Base-by-base conservation (phyloP, 2,797 vertebrate species). In the Dallia pectoralis region DNA sequence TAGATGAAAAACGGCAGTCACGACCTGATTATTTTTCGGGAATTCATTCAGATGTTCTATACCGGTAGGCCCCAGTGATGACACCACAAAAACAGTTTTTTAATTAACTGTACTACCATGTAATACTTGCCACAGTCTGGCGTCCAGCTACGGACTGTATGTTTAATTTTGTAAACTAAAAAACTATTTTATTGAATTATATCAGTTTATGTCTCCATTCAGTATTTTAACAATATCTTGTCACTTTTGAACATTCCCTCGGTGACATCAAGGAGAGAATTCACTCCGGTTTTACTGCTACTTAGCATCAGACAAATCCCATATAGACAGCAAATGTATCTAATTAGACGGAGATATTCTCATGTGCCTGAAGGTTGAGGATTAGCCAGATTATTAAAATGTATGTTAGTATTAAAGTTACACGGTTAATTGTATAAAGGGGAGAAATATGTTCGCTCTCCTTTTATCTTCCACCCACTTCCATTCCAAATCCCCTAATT, bases 401-500 rank as follows among this genome's bases (percentile, higher is more conserved):
- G 94, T 94, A 94, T 94, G 94, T 95, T 94, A 96, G 96, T 59
- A 59, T 27, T 59, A 59, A 9, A 94, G 94, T 93, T 92, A 92
- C 93, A 94, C 93, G 96, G 92, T 92, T 96, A 96, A 95, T 95
- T 94, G 84, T 96, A 94, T 96, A 95, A 92, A 87, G 84, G 88
- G 90, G 91, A 81, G 85, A 91, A 92, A 92, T 89, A 90, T 93
- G 91, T 91, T 84, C 22, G 4, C 53, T 56, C 90, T 86, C 83
- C 84, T 81, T 73, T 81, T 76, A 77, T 76, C 74, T 48, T 79
- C 84, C 84, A 82, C 63, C 67, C 40, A 14, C 12, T 79, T 81
- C 83, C 78, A 86, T 86, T 86, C 59, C 83, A 83, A 88, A 22
- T 22, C 47, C 47, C 19, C 44, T 32, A 16, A 53, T 71, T 47